Percentiles rank a stretch among this genome's conserved stretches.
These are phyloP conservation scores for Archegozetes longisetosus DNA, from an alignment of 1,140 invertebrate genomes.

Conservation along the genomic window DNA sequence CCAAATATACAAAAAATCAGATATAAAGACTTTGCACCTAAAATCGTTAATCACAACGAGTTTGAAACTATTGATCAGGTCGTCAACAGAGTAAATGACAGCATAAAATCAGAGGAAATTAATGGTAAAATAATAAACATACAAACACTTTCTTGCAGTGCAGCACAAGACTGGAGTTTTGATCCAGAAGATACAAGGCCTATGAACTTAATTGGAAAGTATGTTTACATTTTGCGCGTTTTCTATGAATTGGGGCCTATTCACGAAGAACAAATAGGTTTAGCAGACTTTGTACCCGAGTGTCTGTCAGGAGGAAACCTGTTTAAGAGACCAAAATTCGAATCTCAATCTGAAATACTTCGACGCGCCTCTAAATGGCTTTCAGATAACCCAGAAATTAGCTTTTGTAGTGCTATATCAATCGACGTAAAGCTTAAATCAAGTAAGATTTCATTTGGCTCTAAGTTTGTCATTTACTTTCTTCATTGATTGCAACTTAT, in stretches of 20 bases:
- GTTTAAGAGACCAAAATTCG: slow-evolving; percentile 20
- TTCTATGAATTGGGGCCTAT: background rate
- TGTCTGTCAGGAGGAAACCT: slow-evolving; percentile 18
- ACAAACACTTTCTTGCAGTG: background rate
- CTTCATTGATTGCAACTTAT: background rate
- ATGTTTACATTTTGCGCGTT: background rate
- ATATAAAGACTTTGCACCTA: background rate
- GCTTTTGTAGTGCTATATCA: slow-evolving; percentile 20
- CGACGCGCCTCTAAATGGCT: slow-evolving; percentile 20
- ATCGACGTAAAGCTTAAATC: slow-evolving; percentile 22
- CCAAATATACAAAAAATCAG: no score
- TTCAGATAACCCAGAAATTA: slow-evolving; percentile 17
- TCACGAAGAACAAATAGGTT: slow-evolving; percentile 13
- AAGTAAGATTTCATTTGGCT: no score
- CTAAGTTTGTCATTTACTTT: no score
- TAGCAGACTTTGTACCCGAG: slow-evolving; percentile 21
- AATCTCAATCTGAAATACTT: slow-evolving; percentile 19
- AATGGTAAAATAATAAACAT: background rate
- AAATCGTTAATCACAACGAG: background rate
- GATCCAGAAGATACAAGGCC: background rate
- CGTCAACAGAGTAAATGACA: background rate
- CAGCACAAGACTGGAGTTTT: background rate
- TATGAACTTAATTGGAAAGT: background rate
- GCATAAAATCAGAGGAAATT: background rate
- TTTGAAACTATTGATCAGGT: background rate